phyloP scores from a whole-genome alignment of 2,113 vertebrate species.

The Passer montanus region DNA sequence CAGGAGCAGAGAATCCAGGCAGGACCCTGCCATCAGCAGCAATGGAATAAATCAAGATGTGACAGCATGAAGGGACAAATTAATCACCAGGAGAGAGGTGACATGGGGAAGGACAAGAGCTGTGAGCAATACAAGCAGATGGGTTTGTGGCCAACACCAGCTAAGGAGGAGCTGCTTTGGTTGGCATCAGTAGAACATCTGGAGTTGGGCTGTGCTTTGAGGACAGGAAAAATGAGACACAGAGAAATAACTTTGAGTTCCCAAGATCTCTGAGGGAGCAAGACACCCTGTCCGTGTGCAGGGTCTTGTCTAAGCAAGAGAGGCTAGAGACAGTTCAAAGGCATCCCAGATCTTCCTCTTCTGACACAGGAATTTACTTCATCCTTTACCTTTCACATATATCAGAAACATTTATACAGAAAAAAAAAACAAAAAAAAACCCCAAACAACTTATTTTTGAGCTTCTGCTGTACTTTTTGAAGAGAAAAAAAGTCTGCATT shows the following conservation, averaged over 20 bases:
- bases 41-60: conserved; percentile 5
- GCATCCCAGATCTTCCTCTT: neutral
- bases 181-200: neutral
- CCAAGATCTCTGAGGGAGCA: accelerated
- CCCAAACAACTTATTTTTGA: neutral
- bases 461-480: neutral
- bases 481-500: neutral
- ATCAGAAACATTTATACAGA: neutral
- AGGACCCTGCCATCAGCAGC: neutral
- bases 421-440: neutral
- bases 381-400: neutral
- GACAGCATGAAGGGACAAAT: neutral
- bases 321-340: neutral
- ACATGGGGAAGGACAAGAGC: neutral
- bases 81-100: neutral
- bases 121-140: neutral
- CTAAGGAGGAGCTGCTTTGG: neutral
- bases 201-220: neutral
- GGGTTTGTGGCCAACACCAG: accelerated
- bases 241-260: neutral
- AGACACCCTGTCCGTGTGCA: neutral
- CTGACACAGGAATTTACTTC: neutral
- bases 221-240: neutral
- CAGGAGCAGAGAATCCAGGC: neutral
- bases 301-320: neutral